Conservation (phyloP, 1,140 invertebrate genomes). For the Drusus annulatus region DNA sequence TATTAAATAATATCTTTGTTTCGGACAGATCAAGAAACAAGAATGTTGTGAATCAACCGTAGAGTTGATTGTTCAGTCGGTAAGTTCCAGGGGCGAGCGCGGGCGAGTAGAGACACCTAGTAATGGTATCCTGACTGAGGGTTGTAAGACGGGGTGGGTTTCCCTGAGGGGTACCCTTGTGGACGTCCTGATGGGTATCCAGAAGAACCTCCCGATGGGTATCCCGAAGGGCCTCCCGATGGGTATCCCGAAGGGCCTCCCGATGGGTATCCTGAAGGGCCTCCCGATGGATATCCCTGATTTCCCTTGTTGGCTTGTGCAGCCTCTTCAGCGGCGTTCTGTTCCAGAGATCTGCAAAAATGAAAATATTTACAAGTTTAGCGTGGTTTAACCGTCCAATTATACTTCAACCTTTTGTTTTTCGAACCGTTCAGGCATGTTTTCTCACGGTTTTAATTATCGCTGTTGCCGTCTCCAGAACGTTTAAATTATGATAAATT, state of each 20-base stretch:
- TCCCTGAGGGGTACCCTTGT: slow-evolving; percentile 48
- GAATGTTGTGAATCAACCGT: slow-evolving; percentile 1
- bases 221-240: slow-evolving; percentile 15
- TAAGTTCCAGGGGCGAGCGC: slow-evolving; percentile 21
- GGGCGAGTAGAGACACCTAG: slow-evolving; percentile 9
- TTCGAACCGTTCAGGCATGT: background rate
- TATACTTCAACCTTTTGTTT: background rate
- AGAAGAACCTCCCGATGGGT: slow-evolving; percentile 50
- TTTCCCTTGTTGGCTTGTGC: slow-evolving; percentile 61
- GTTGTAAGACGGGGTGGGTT: slow-evolving; percentile 56
- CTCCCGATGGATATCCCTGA: slow-evolving; percentile 55
- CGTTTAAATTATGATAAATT: background rate
- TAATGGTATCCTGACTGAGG: slow-evolving; percentile 55
- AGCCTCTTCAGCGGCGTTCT: slow-evolving; percentile 66
- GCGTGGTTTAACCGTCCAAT: background rate
- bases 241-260: slow-evolving; percentile 45
- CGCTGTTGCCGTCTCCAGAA: too few relatives aligned
- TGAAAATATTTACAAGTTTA: background rate
- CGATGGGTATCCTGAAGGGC: slow-evolving; percentile 48
- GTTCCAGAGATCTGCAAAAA: slow-evolving; percentile 63
- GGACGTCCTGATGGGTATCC: slow-evolving; percentile 47
- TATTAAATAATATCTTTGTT: slow-evolving; percentile 26
- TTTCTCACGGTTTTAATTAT: too few relatives aligned
- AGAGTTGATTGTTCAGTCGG: slow-evolving; percentile 33
- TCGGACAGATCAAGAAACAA: slow-evolving; percentile 9